A percentile compares a stretch with the other conserved stretches of the same genome.
Evolutionary conservation across 2,888 invertebrate species (phyloP).

Genomic region (Xiphydria camelus): DNA sequence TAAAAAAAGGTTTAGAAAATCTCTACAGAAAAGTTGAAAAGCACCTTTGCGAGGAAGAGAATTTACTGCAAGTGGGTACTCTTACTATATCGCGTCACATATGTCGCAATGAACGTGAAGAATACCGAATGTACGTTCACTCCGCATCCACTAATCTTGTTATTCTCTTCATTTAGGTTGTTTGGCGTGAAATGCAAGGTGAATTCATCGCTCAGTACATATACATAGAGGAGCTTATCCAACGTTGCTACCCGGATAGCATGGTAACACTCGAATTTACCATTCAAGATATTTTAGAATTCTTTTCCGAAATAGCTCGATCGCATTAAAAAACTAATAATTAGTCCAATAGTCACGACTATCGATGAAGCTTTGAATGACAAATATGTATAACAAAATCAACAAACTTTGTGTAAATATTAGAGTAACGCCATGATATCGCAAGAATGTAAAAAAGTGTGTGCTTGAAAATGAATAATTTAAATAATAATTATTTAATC

Average conservation of each 20-base stretch:
- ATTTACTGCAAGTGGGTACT: conserved; percentile 78
- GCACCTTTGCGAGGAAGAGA: conserved; percentile 93
- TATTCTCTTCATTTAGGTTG: no score
- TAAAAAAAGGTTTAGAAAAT: conserved; percentile 89
- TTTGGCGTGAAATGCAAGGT: conserved; percentile 99
- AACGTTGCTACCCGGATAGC: conserved; percentile 94
- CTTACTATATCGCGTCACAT: no score
- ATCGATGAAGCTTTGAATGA: no score
- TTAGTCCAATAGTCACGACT: no score
- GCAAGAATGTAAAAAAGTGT: no score
- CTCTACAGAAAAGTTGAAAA: conserved; percentile 96
- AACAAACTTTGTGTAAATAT: neutral
- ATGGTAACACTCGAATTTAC: conserved; percentile 93
- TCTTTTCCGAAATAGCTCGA: conserved; percentile 97
- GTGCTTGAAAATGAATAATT: neutral
- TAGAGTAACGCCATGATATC: no score
- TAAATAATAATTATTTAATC: neutral
- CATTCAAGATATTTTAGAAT: conserved; percentile 92
- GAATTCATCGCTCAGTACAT: conserved; percentile 97
- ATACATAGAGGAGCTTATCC: conserved; percentile 88
- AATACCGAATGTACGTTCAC: no score
- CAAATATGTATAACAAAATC: neutral
- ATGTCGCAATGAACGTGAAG: no score
- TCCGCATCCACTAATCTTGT: no score
- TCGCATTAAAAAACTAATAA: conserved; percentile 72